Evolutionary conservation across 2,113 vertebrate species (phyloP), one percentile per base, ranked within the genome.

Genomic region (Columbina picui): DNA sequence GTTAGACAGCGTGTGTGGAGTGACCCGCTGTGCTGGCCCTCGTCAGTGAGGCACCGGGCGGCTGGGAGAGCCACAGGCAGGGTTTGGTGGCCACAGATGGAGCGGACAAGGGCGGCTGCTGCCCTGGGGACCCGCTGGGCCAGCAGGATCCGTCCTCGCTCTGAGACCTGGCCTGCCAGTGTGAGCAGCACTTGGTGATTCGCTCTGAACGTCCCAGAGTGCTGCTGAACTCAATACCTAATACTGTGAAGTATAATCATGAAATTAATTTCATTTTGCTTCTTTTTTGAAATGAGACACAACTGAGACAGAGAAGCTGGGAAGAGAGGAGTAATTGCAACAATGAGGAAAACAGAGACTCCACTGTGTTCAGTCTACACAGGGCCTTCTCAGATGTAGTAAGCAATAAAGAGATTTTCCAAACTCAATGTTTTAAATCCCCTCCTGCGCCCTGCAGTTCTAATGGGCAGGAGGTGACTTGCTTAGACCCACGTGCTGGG

Each of bases 41-140:
- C n/a, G 7, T 26, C 15, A 8, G 45, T 0, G 11, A 39, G 7
- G 19, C 22, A 2, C 23, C 9, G 57, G 9, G 6, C 39, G 70
- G 14, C 32, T 64, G 39, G 63, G 63, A 21, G 36, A 61, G 39
- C 32, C 43, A 27, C 15, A 10, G 27, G 50, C 61, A 55, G 23
- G 23, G 34, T 49, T 16, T 64, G 55, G 10, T 47, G 55, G 15
- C n/a, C 43, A 4, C 21, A 27, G 59, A 11, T 15, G 52, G 47
- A 70, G 29, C 34, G 49, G 34, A 16, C 16, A 41, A 25, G 30
- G 32, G 10, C 21, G 41, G 19, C 38, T 29, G 60, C 60, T 57
- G 49, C 15, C 17, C 5, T 13, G 15, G n/a, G 32, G 43, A 71
- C 14, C 52, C 68, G 18, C 67, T 55, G 79, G 61, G 50, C 20